phyloP scores from a whole-genome alignment of 2,113 vertebrate genomes.

The Corythornis vintsioides region DNA sequence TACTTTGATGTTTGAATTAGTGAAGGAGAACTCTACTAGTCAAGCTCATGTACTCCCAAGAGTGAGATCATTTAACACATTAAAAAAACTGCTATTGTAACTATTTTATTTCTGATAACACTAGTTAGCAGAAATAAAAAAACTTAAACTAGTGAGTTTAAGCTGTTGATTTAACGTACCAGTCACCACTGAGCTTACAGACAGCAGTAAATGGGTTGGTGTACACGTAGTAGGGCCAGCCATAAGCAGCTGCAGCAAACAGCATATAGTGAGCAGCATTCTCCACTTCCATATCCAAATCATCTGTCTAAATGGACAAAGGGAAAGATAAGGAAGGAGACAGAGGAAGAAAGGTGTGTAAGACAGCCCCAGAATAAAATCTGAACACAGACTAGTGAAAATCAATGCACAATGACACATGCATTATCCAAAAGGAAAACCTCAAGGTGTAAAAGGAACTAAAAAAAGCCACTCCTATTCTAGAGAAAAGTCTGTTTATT shows the following conservation, averaged over 20 bases:
- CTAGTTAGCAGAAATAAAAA: not conserved
- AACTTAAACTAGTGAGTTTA: not conserved
- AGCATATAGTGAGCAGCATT: constrained; percentile 90
- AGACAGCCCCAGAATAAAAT: not conserved
- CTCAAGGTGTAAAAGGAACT: not conserved
- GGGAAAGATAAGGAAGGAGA: not conserved
- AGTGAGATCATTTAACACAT: not conserved
- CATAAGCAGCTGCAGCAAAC: constrained; percentile 93
- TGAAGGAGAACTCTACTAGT: not conserved
- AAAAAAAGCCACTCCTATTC: not conserved
- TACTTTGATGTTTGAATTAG: not conserved
- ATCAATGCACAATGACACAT: not conserved
- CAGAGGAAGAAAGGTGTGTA: not conserved
- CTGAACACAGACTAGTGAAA: not conserved
- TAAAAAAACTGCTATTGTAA: not conserved
- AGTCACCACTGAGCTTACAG: constrained; percentile 88
- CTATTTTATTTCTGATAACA: not conserved
- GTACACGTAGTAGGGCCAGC: constrained; percentile 93
- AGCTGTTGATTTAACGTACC: constrained; percentile 76
- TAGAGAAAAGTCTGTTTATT: not conserved
- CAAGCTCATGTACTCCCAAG: not conserved
- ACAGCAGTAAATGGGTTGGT: constrained; percentile 85
- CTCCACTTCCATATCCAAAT: constrained; percentile 87
- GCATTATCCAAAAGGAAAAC: not conserved
- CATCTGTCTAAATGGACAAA: constrained; percentile 73